Evolutionary conservation across 2,797 vertebrate genomes (phyloP).

Genomic region (Anabas testudineus): DNA sequence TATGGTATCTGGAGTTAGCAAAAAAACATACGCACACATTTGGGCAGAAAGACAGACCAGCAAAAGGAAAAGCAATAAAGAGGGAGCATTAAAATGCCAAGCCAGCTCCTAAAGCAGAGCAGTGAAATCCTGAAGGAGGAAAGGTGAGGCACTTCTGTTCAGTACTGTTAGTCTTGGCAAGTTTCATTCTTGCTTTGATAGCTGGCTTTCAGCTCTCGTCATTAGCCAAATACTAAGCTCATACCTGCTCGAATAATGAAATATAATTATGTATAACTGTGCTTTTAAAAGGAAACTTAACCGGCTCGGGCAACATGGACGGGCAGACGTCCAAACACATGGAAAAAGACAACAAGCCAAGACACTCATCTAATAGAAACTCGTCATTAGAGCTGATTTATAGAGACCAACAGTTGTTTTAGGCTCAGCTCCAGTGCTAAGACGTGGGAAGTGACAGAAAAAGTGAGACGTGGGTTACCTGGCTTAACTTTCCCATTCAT

Average conservation of each 20-base stretch:
- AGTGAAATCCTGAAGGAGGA: slow-evolving; percentile 34
- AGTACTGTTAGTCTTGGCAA: slow-evolving; percentile 46
- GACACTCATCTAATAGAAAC: neutral
- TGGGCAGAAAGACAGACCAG: slow-evolving; percentile 34
- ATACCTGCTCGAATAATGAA: neutral
- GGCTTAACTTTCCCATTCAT: slow-evolving; percentile 4
- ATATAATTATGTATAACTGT: slow-evolving; percentile 16
- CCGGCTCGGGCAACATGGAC: neutral
- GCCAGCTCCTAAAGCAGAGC: slow-evolving; percentile 27
- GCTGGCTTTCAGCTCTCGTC: slow-evolving; percentile 14
- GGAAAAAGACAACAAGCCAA: slow-evolving; percentile 8
- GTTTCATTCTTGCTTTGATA: slow-evolving; percentile 12
- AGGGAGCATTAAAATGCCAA: slow-evolving; percentile 47
- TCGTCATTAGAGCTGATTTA: neutral
- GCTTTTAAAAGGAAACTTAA: slow-evolving; percentile 22
- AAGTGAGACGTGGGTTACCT: neutral
- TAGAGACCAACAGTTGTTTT: slow-evolving; percentile 16
- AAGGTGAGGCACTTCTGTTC: neutral
- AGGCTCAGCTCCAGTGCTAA: slow-evolving; percentile 12
- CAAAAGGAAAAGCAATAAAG: slow-evolving; percentile 61
- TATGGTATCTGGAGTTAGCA: slow-evolving; percentile 55
- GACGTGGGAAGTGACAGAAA: neutral
- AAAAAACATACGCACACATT: slow-evolving; percentile 28
- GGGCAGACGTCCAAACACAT: slow-evolving; percentile 35
- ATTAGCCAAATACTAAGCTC: slow-evolving; percentile 36